A percentile compares a stretch with the other conserved stretches of the same genome.
These are phyloP conservation scores for Alligator mississippiensis DNA, from an alignment of 2,113 vertebrate genomes.

Conservation along the genomic window DNA sequence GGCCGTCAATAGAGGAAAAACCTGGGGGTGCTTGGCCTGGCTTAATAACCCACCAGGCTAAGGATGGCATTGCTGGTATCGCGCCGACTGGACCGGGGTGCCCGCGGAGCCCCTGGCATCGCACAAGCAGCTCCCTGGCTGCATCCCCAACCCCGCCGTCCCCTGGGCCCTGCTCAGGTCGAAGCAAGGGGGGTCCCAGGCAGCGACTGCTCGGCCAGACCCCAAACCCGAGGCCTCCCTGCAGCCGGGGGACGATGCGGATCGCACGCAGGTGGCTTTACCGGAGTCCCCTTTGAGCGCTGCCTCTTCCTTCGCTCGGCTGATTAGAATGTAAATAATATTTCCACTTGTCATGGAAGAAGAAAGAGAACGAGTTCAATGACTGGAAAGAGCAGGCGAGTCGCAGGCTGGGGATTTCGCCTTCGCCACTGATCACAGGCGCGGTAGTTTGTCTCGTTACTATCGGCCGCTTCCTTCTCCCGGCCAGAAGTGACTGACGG, in stretches of 20 bases:
- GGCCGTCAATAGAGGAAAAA: too few relatives aligned
- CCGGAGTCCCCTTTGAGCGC: neutral
- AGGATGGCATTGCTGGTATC: fast-evolving
- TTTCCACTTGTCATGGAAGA: neutral
- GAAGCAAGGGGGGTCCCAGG: neutral
- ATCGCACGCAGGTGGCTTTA: constrained; percentile 33
- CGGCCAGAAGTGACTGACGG: constrained; percentile 12
- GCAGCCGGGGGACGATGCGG: neutral
- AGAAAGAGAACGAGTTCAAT: neutral
- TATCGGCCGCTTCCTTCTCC: neutral
- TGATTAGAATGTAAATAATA: constrained; percentile 27
- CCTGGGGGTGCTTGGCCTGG: too few relatives aligned
- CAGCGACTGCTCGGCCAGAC: neutral
- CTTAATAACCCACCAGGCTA: too few relatives aligned
- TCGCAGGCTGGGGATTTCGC: constrained; percentile 22
- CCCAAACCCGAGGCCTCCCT: neutral
- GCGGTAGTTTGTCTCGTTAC: neutral
- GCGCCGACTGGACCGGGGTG: neutral
- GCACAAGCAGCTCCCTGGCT: neutral
- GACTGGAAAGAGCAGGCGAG: neutral
- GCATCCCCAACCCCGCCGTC: too few relatives aligned
- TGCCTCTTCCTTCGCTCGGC: neutral
- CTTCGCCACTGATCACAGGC: fast-evolving
- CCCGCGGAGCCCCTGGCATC: neutral
- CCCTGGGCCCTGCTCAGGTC: too few relatives aligned